Evolutionary conservation across 2,113 vertebrate species (phyloP).

Genomic region (Myotis yumanensis): DNA sequence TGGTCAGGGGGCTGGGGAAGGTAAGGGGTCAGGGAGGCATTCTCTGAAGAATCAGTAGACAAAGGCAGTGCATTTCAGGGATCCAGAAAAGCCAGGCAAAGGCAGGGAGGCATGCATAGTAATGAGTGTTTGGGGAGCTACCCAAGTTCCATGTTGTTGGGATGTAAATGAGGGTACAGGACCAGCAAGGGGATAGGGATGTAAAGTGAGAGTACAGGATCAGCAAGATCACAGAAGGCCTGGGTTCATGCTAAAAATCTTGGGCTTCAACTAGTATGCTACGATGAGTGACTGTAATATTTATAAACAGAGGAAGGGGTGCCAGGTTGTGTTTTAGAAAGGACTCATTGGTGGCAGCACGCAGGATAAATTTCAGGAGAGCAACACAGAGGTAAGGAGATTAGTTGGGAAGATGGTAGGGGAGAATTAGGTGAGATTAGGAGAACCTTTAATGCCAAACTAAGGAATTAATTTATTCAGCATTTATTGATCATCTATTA

Average conservation of each 20-base stretch:
- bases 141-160: neutral
- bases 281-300: neutral
- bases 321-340: conserved; percentile 5
- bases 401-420: neutral
- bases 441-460: neutral
- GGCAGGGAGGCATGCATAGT: neutral
- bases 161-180: neutral
- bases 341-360: neutral
- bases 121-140: neutral
- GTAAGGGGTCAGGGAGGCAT: neutral
- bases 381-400: neutral
- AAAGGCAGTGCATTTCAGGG: neutral
- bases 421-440: neutral
- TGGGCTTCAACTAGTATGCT: neutral
- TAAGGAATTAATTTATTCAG: conserved; percentile 13
- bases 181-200: neutral
- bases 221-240: neutral
- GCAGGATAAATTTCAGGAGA: conserved; percentile 13
- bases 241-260: neutral
- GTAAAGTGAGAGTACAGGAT: neutral
- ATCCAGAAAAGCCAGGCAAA: neutral
- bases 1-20: neutral
- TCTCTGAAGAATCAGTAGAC: neutral
- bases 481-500: neutral
- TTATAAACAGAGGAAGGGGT: neutral